phyloP scores from a whole-genome alignment of 1,140 invertebrate genomes.

The Drosophila azteca region DNA sequence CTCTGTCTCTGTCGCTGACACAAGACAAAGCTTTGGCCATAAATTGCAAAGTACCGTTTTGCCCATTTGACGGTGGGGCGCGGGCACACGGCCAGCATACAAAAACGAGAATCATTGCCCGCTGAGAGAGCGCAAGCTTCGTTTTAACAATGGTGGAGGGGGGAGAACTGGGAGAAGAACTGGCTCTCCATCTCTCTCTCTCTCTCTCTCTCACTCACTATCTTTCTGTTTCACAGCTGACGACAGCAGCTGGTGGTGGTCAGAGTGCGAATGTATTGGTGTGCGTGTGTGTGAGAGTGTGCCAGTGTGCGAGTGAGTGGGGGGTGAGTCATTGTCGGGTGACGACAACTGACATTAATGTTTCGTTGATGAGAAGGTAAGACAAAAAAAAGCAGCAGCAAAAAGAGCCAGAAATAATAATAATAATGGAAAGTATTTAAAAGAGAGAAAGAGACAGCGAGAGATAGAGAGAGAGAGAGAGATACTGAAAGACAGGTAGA shows the following conservation, averaged over 20 bases:
- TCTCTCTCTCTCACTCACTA: constrained; percentile 3
- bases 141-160: constrained; percentile 17
- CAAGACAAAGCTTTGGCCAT: constrained; percentile 61
- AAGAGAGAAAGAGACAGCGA: constrained; percentile 41
- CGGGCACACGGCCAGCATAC: constrained; percentile 56
- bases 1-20: constrained; percentile 5
- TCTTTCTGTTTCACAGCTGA: constrained; percentile 33
- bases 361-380: constrained; percentile 62
- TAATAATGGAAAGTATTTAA: constrained; percentile 81
- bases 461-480: constrained; percentile 43
- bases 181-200: constrained; percentile 9
- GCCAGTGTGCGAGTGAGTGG: not conserved
- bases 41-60: constrained; percentile 79
- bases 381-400: constrained; percentile 50
- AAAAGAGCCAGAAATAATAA: constrained; percentile 57
- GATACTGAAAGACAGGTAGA: constrained; percentile 51
- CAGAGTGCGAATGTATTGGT: constrained; percentile 1
- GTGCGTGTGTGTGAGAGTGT: constrained; percentile 55
- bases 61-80: constrained; percentile 36
- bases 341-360: constrained; percentile 62
- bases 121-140: constrained; percentile 38
- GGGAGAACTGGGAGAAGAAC: constrained; percentile 21
- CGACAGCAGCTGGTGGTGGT: constrained; percentile 56
- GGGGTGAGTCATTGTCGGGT: constrained; percentile 10
- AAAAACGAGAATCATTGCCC: constrained; percentile 39